Evolutionary conservation across 2,113 vertebrate genomes (phyloP), one percentile per base, ranked within the genome.

Genomic region (Empidonax traillii): DNA sequence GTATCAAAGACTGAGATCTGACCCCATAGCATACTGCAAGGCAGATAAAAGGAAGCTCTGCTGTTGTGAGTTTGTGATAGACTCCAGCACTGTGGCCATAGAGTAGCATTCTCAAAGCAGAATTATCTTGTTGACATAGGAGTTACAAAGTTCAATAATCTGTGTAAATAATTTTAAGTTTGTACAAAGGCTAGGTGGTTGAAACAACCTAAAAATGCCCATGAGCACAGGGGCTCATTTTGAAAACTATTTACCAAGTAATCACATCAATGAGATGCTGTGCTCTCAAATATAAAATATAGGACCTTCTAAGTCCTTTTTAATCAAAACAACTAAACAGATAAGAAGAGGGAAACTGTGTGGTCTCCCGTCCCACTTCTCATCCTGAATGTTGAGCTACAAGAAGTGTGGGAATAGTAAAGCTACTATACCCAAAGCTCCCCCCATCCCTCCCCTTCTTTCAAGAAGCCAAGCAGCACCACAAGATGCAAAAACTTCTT

Each of bases 71-170:
- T 76, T 92, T 91, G 39, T 85, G 87, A 67, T 8, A 8, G 21
- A 51, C 18, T 84, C 65, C 47, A 91, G 44, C n/a, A 61, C 49
- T 49, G 21, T 8, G 25, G 25, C 81, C 94, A 56, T 51, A 92
- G 51, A 90, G 41, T 3, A 37, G 53, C 71, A 55, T 25, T 28
- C 37, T 44, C 71, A 79, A 65, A 87, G 31, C 47, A 65, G 44
- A 76, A 78, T 78, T 87, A 82, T 69, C 67, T 52, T 82, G 46
- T 89, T 94, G 81, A 76, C 51, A 69, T 1, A 69, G 37, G 62
- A 93, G 39, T 77, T 80, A 93, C 46, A 82, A 87, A 87, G 67
- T 85, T 74, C 56, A 85, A 58, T 73, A 89, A 94, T 89, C 75
- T 3, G 1, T 3, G 1, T n/a, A 84, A 85, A 33, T 47, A 31